These are phyloP conservation scores for Hirundo rustica DNA, from an alignment of 2,797 vertebrate species.

Conservation along the genomic window DNA sequence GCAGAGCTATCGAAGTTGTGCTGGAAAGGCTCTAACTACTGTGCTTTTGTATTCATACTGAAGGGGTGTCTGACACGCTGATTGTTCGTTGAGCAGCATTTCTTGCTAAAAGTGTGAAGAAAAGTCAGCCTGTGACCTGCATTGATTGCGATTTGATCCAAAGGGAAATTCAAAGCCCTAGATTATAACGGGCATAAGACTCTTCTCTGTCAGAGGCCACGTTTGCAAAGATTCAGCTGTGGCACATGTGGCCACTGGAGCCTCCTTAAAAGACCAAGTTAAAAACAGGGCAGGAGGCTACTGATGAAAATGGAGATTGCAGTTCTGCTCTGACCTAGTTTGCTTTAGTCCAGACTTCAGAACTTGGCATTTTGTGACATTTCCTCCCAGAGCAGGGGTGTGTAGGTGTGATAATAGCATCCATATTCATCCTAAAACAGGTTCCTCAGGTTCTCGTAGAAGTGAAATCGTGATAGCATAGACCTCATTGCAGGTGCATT, in stretches of 20 bases:
- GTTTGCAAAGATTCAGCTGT: background rate
- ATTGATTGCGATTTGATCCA: background rate
- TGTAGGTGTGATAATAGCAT: background rate
- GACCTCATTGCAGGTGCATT: background rate
- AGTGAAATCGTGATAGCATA: background rate
- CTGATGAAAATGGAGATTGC: background rate
- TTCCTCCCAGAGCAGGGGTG: background rate
- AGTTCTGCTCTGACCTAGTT: background rate
- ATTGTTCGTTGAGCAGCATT: slow-evolving; percentile 5
- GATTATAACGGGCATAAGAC: background rate
- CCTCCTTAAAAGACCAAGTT: background rate
- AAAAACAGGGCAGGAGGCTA: background rate
- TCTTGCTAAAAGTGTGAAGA: background rate
- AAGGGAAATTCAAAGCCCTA: background rate
- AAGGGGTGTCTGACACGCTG: background rate
- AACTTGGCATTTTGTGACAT: background rate
- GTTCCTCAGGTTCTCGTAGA: background rate
- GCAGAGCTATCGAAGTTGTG: background rate
- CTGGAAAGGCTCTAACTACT: background rate
- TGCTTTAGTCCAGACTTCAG: background rate
- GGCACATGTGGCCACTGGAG: background rate
- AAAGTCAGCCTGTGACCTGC: background rate
- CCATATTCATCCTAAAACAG: background rate
- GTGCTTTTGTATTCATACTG: background rate
- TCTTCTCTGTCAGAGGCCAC: background rate